Evolutionary conservation across 2,113 vertebrate species (phyloP).

Genomic region (Phyllopteryx taeniolatus): DNA sequence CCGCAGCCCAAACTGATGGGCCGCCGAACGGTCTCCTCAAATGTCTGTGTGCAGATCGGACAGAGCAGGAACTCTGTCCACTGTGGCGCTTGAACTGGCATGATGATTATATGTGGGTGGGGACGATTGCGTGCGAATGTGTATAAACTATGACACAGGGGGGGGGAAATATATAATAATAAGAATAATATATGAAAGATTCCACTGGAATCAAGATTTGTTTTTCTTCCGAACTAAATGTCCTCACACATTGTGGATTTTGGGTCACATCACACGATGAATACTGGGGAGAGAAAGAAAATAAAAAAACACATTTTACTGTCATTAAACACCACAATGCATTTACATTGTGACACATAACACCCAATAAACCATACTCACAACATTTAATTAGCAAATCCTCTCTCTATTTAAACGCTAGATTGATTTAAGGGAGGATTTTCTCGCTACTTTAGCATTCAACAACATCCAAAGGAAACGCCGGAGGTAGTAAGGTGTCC

Average conservation of each 20-base stretch:
- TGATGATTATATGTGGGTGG: conserved; percentile 75
- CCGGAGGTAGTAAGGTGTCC: background rate
- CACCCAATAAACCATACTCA: background rate
- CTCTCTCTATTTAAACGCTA: background rate
- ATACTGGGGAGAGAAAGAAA: conserved; percentile 78
- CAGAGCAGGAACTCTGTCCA: conserved; percentile 99
- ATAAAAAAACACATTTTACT: background rate
- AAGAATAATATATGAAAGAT: conserved; percentile 83
- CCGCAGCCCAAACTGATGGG: conserved; percentile 97
- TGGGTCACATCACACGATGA: conserved; percentile 95
- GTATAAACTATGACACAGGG: conserved; percentile 72
- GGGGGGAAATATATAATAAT: conserved; percentile 70
- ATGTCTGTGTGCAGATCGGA: conserved; percentile 98
- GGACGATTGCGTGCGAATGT: conserved; percentile 68
- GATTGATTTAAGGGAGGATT: background rate
- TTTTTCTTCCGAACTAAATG: conserved; percentile 79
- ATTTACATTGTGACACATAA: background rate
- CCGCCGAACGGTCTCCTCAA: conserved; percentile 94
- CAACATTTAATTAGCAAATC: conserved; percentile 2
- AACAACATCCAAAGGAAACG: background rate
- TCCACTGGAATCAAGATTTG: conserved; percentile 97
- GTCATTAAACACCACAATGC: background rate
- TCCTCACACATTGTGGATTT: conserved; percentile 91
- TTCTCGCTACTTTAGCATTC: background rate
- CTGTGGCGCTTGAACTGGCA: conserved; percentile 99